phyloP scores from a whole-genome alignment of 2,888 invertebrate species.

The Heteropelma amictum region DNA sequence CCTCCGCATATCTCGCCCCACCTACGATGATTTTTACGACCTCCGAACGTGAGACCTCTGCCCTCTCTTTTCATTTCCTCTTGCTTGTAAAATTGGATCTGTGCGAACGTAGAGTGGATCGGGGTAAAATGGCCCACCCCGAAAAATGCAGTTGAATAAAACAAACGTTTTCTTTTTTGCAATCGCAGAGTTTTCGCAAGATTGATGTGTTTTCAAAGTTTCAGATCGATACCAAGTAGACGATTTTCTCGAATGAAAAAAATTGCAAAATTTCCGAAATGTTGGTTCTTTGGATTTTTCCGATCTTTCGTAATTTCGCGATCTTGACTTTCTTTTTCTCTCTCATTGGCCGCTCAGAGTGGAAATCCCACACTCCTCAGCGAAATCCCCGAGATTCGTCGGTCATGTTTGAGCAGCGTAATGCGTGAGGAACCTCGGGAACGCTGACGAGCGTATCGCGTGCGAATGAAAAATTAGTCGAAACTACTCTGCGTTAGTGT shows the following conservation, averaged over 20 bases:
- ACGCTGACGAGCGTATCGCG: not conserved
- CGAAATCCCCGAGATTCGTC: not conserved
- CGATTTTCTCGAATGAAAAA: too few species aligned
- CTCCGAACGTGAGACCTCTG: not conserved
- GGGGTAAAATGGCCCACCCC: too few species aligned
- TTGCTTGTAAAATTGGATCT: not conserved
- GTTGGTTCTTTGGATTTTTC: too few species aligned
- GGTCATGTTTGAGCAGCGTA: not conserved
- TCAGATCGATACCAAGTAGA: too few species aligned
- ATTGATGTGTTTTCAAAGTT: too few species aligned
- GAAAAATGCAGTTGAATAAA: too few species aligned
- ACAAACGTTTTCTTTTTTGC: too few species aligned
- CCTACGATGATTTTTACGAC: slow-evolving; percentile 44
- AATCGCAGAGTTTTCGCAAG: too few species aligned
- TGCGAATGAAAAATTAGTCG: not conserved
- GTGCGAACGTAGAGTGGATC: not conserved
- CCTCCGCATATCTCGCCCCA: too few species aligned
- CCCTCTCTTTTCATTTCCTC: slow-evolving; percentile 11
- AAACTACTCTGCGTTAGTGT: not conserved
- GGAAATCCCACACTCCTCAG: not conserved
- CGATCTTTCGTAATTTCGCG: not conserved
- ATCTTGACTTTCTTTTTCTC: not conserved
- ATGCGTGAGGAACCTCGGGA: not conserved
- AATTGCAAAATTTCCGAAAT: too few species aligned
- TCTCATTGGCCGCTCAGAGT: not conserved